Conservation (phyloP, 2,888 invertebrate genomes). For the Alentia gelatinosa region DNA sequence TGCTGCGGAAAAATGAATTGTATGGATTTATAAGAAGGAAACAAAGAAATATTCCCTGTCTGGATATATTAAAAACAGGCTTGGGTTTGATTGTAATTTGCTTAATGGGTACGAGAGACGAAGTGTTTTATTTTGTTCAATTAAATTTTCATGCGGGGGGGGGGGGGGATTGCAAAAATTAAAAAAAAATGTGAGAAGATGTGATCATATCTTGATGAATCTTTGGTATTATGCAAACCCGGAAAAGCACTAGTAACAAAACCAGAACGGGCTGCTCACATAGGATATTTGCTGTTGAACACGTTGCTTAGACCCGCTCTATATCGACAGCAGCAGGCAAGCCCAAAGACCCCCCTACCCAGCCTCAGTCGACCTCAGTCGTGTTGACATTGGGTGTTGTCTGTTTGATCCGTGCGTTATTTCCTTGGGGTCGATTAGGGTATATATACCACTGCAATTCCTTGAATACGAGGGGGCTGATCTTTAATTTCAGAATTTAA, state of each 20-base stretch:
- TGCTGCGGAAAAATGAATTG: background rate
- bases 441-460: conserved; percentile 38
- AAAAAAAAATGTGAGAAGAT: background rate
- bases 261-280: background rate
- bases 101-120: background rate
- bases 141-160: no score
- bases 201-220: background rate
- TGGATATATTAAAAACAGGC: background rate
- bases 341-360: background rate
- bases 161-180: background rate
- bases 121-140: no score
- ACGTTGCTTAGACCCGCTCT: background rate
- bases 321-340: background rate
- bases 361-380: background rate
- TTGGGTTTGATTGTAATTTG: background rate
- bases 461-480: conserved; percentile 11
- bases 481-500: background rate
- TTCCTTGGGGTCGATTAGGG: conserved; percentile 15
- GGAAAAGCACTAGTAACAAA: background rate
- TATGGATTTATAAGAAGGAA: background rate
- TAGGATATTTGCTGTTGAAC: background rate
- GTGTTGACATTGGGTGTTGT: background rate
- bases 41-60: background rate
- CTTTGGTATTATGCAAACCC: background rate
- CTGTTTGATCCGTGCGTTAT: background rate